phyloP scores from a whole-genome alignment of 2,888 invertebrate genomes.

The Drepana falcataria region DNA sequence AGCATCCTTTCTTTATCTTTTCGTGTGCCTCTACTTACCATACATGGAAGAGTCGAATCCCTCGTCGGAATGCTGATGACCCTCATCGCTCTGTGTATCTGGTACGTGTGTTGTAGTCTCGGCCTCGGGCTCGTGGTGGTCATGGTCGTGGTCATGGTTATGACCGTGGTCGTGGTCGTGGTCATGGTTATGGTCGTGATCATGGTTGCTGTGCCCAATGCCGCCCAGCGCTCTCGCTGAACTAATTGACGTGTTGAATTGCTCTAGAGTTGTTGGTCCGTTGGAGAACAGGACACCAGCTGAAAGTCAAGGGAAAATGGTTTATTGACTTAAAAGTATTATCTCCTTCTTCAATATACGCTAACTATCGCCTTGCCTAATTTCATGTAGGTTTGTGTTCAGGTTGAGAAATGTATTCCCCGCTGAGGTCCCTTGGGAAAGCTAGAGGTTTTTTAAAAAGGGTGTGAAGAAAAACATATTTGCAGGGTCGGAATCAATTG shows the following conservation, averaged over 20 bases:
- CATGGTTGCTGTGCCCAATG: constrained; percentile 43
- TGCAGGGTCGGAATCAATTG: too few relatives aligned
- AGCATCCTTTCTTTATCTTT: too few relatives aligned
- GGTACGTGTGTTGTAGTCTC: constrained; percentile 30
- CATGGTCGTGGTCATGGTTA: constrained; percentile 3
- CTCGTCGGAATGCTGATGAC: constrained; percentile 37
- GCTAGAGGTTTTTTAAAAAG: too few relatives aligned
- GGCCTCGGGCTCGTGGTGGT: constrained; percentile 9
- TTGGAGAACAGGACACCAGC: constrained; percentile 84
- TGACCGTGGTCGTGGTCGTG: constrained; percentile 23
- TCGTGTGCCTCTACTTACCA: constrained; percentile 53
- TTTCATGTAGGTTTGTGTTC: too few relatives aligned
- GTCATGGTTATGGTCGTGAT: constrained; percentile 24
- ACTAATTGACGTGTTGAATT: constrained; percentile 67
- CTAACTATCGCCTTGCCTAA: too few relatives aligned
- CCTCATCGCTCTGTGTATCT: constrained; percentile 44
- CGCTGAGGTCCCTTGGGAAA: too few relatives aligned
- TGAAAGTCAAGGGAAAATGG: constrained; percentile 44
- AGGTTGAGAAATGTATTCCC: too few relatives aligned
- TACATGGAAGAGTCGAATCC: constrained; percentile 72
- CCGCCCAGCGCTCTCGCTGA: constrained; percentile 80
- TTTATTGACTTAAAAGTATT: too few relatives aligned
- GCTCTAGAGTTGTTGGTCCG: constrained; percentile 80
- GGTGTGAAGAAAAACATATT: too few relatives aligned
- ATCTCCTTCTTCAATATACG: too few relatives aligned